Evolutionary conservation across 2,113 vertebrate species (phyloP).

Genomic region (Takifugu bimaculatus): DNA sequence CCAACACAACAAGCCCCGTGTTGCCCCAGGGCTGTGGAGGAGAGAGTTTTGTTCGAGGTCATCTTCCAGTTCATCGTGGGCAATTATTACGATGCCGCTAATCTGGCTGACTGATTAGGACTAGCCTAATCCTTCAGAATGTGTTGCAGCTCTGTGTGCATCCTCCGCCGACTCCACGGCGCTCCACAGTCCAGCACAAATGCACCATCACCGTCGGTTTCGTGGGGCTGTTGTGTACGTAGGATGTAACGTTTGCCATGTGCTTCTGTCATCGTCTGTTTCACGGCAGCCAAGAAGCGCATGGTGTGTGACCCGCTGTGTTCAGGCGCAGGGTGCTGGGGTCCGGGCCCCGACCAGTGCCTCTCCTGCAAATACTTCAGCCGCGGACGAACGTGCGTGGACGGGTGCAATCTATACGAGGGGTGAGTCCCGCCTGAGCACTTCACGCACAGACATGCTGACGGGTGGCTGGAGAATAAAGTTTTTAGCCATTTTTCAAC

Average conservation of each 20-base stretch:
- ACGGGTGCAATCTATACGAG: constrained; percentile 88
- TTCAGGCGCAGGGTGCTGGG: constrained; percentile 92
- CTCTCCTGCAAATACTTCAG: constrained; percentile 89
- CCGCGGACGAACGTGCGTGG: constrained; percentile 86
- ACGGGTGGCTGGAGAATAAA: no score
- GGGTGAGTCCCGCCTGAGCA: constrained; percentile 77
- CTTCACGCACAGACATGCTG: not conserved
- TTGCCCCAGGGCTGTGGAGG: not conserved
- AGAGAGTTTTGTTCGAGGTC: not conserved
- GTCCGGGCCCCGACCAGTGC: constrained; percentile 91
- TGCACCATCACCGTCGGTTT: constrained; percentile 13
- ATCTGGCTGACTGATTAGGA: not conserved
- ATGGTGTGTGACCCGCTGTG: constrained; percentile 92
- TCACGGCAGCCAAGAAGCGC: constrained; percentile 79
- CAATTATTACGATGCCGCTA: not conserved
- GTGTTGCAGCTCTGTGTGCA: not conserved
- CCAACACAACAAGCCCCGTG: no score
- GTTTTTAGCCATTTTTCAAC: no score
- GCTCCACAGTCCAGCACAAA: constrained; percentile 9
- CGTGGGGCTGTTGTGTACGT: not conserved
- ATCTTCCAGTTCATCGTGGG: not conserved
- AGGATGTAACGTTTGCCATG: not conserved
- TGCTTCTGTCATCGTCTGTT: constrained; percentile 2
- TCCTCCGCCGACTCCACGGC: not conserved
- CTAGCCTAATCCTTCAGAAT: not conserved